These are phyloP conservation scores for Orius laevigatus DNA, from an alignment of 1,140 invertebrate species.

Conservation along the genomic window DNA sequence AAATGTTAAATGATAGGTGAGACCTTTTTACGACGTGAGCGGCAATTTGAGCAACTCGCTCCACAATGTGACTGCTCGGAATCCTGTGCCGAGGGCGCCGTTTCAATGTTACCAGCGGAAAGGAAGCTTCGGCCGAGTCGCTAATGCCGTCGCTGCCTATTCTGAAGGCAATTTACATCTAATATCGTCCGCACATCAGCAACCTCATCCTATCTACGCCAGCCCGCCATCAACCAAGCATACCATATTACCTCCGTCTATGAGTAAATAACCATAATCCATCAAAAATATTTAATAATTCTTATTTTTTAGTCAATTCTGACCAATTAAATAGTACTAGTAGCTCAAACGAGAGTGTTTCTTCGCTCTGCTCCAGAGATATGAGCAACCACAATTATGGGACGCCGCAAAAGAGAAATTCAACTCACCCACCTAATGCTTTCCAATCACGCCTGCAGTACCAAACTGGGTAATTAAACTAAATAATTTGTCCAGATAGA, in stretches of 20 bases:
- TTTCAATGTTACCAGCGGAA: conserved; percentile 4
- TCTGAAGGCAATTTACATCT: conserved; percentile 10
- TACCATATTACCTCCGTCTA: conserved; percentile 3
- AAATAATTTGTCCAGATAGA: too few species aligned
- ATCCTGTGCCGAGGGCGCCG: conserved; percentile 1
- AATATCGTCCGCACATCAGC: conserved; percentile 1
- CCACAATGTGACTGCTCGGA: conserved; percentile 24
- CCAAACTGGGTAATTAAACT: conserved; percentile 13
- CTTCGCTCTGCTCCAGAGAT: conserved; percentile 36
- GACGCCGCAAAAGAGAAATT: conserved; percentile 3
- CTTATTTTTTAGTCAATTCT: conserved; percentile 15
- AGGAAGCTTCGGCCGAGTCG: background rate
- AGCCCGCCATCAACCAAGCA: conserved; percentile 10
- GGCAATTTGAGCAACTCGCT: conserved; percentile 25
- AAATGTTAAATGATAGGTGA: background rate
- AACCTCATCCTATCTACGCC: conserved; percentile 13
- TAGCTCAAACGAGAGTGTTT: conserved; percentile 57
- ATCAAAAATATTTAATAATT: background rate
- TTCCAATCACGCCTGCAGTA: conserved; percentile 6
- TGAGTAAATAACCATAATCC: background rate
- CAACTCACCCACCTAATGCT: conserved; percentile 2
- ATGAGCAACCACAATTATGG: conserved; percentile 18
- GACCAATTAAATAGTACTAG: conserved; percentile 35
- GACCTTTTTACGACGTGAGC: conserved; percentile 4
- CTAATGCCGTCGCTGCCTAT: conserved; percentile 12